A percentile compares a stretch with the other conserved stretches of the same genome.
phyloP scores from a whole-genome alignment of 2,113 vertebrate species.

The Numenius arquata region DNA sequence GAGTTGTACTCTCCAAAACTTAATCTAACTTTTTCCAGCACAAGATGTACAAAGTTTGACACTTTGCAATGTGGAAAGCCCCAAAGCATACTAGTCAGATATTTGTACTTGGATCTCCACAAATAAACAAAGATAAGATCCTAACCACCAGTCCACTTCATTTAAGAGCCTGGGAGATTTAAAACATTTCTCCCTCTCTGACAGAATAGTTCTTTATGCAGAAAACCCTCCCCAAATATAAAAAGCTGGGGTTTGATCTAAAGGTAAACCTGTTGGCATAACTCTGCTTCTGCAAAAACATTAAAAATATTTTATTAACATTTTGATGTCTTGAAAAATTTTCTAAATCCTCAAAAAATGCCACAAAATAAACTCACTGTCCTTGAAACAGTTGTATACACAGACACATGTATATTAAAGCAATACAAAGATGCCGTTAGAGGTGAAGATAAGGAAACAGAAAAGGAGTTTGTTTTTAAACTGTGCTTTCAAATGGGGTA shows the following conservation, averaged over 20 bases:
- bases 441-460: neutral
- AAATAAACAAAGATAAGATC: neutral
- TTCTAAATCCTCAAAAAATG: neutral
- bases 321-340: neutral
- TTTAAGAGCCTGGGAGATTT: neutral
- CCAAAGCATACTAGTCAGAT: neutral
- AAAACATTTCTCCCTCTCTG: neutral
- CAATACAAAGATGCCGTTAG: neutral
- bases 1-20: neutral
- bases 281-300: neutral
- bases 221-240: neutral
- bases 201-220: neutral
- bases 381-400: neutral
- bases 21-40: neutral
- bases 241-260: neutral
- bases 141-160: neutral
- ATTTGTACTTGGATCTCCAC: neutral
- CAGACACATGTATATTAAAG: neutral
- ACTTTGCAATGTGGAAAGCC: neutral
- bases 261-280: neutral
- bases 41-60: neutral
- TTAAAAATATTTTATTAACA: neutral
- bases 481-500: neutral
- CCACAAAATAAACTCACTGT: neutral
- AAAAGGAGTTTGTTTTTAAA: neutral